Percentiles rank a stretch among this genome's conserved stretches.
Conservation (phyloP, 2,888 invertebrate genomes). For the Drepana falcataria region DNA sequence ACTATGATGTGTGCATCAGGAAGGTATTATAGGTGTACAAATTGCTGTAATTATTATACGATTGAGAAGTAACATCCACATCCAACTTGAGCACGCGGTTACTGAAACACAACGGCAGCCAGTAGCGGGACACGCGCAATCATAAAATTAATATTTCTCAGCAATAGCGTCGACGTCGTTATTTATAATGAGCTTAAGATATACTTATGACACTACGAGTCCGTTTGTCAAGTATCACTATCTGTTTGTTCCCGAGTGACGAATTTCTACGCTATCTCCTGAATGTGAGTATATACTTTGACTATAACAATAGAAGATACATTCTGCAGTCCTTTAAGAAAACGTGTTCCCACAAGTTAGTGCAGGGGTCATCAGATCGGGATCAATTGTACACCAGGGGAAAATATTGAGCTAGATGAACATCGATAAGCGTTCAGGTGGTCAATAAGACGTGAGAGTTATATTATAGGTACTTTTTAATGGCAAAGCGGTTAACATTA, state of each 20-base stretch:
- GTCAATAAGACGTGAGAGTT: conserved; percentile 21
- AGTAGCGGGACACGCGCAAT: conserved; percentile 45
- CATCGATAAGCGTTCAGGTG: conserved; percentile 41
- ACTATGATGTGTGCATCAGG: conserved; percentile 11
- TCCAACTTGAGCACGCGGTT: conserved; percentile 25
- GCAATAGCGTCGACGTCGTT: conserved; percentile 30
- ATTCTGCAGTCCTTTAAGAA: conserved; percentile 35
- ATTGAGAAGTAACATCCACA: conserved; percentile 39
- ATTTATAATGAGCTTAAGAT: conserved; percentile 21
- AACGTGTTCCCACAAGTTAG: conserved; percentile 47
- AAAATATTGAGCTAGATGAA: conserved; percentile 63
- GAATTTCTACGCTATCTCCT: no score
- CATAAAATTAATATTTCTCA: conserved; percentile 34
- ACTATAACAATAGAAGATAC: conserved; percentile 16
- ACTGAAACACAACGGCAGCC: conserved; percentile 42
- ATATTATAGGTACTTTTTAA: conserved; percentile 17
- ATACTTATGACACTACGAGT: conserved; percentile 12
- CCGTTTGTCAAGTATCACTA: background rate
- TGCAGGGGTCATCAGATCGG: conserved; percentile 57
- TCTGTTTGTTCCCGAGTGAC: no score
- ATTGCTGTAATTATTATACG: conserved; percentile 50
- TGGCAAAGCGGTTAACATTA: conserved; percentile 5
- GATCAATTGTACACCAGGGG: conserved; percentile 58
- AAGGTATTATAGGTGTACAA: conserved; percentile 31
- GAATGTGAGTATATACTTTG: conserved; percentile 7